phyloP scores from a whole-genome alignment of 2,797 vertebrate genomes.

The Onychomys leucogaster region DNA sequence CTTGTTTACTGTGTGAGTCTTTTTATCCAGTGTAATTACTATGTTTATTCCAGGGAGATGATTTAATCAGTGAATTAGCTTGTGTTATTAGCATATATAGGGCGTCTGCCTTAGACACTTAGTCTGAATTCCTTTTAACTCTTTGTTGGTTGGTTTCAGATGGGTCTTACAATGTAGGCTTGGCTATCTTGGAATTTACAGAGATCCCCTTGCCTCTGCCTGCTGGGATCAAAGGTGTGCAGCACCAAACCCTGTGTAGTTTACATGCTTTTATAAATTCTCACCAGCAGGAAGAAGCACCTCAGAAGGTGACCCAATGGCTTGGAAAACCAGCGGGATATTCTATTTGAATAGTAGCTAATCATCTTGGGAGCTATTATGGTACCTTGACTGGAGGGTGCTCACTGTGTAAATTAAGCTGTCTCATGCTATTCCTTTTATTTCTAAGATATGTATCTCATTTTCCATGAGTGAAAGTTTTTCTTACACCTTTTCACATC shows the following conservation, averaged over 20 bases:
- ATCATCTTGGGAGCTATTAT: not conserved
- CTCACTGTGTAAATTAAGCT: not conserved
- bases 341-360: not conserved
- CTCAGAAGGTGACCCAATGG: not conserved
- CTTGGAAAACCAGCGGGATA: not conserved
- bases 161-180: not conserved
- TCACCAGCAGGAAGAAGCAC: not conserved
- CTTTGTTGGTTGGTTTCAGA: not conserved
- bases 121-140: not conserved
- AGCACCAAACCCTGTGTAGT: not conserved
- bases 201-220: not conserved
- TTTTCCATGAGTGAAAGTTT: slow-evolving; percentile 9
- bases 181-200: not conserved
- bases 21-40: slow-evolving; percentile 44
- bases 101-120: not conserved
- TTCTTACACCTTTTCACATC: not conserved
- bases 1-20: not conserved
- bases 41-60: slow-evolving; percentile 52
- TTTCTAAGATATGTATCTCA: not conserved
- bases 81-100: not conserved
- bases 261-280: slow-evolving; percentile 26
- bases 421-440: not conserved
- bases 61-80: not conserved
- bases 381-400: not conserved
- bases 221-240: not conserved